These are phyloP conservation scores for Theonella swinhoei DNA, from an alignment of 37 sponge, comb jelly and placozoan genomes.

Conservation along the genomic window DNA sequence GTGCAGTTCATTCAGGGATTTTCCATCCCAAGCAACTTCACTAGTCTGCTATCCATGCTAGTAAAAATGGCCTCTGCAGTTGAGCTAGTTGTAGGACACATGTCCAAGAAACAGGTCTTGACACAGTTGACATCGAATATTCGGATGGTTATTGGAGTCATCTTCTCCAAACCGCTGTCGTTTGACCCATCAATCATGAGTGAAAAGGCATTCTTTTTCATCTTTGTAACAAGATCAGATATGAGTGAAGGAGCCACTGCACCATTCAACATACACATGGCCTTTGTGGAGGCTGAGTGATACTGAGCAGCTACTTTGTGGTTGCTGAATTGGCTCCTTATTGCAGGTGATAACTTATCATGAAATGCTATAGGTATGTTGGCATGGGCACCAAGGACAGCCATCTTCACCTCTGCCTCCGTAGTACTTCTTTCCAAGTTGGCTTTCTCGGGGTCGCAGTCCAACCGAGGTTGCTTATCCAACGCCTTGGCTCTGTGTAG, in stretches of 20 bases:
- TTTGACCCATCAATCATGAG: conserved; percentile 43
- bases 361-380: conserved; percentile 53
- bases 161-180: conserved; percentile 35
- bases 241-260: conserved; percentile 26
- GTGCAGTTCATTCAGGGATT: conserved; percentile 45
- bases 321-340: conserved; percentile 36
- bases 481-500: conserved; percentile 19
- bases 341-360: conserved; percentile 35
- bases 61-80: conserved; percentile 48
- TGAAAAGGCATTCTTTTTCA: conserved; percentile 31
- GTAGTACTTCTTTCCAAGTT: no score
- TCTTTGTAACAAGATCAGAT: conserved; percentile 14
- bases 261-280: conserved; percentile 45
- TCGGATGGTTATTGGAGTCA: conserved; percentile 59
- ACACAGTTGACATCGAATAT: conserved; percentile 32
- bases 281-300: conserved; percentile 58
- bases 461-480: conserved; percentile 8
- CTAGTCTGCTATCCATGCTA: conserved; percentile 35
- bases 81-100: conserved; percentile 60
- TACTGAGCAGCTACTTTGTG: conserved; percentile 37
- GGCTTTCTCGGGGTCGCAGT: no score
- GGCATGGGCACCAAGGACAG: conserved; percentile 33
- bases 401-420: conserved; percentile 56
- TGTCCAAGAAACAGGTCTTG: conserved; percentile 44
- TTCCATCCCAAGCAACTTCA: neutral